These are phyloP conservation scores for Paraescarpia echinospica DNA, from an alignment of 1,140 invertebrate species.

Conservation along the genomic window DNA sequence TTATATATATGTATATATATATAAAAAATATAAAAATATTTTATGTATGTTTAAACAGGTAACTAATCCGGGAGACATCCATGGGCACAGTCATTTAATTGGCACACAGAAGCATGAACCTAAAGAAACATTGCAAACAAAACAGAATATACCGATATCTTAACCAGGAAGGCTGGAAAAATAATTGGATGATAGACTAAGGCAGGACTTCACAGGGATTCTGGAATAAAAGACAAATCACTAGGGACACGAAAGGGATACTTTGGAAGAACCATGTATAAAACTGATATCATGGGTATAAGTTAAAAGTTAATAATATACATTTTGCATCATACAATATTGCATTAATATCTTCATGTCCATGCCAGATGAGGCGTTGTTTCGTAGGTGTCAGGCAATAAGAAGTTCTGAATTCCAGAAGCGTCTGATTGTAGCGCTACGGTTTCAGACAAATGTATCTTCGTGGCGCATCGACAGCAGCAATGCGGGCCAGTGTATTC, in stretches of 20 bases:
- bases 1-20: no score
- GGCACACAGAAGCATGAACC: neutral
- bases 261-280: neutral
- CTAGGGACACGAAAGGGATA: neutral
- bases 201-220: neutral
- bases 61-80: neutral
- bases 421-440: neutral
- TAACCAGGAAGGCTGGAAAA: neutral
- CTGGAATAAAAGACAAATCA: no score
- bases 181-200: neutral
- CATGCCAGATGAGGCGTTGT: neutral
- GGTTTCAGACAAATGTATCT: neutral
- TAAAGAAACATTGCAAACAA: neutral
- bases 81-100: neutral
- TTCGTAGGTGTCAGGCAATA: neutral
- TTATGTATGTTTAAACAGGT: no score
- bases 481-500: neutral
- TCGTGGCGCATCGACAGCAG: neutral
- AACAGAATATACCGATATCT: neutral
- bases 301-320: neutral
- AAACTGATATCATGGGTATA: neutral
- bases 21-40: no score
- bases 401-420: neutral
- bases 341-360: neutral
- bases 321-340: neutral